These are phyloP conservation scores for Euthynnus affinis DNA, from an alignment of 2,797 vertebrate genomes.

Conservation along the genomic window DNA sequence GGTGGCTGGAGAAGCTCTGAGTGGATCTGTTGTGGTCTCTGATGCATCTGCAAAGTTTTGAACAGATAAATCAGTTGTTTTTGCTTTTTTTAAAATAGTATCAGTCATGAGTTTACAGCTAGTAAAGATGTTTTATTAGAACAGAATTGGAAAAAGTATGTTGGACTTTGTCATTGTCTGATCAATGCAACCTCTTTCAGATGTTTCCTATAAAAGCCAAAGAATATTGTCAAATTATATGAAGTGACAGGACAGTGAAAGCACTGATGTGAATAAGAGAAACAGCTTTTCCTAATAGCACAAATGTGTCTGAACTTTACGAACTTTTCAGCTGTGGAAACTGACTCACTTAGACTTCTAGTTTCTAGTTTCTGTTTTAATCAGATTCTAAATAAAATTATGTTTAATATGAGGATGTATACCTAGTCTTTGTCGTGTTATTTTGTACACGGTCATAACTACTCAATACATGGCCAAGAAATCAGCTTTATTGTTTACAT, in stretches of 20 bases:
- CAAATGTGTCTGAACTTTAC: too few species aligned
- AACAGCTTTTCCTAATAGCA: too few species aligned
- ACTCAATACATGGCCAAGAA: neutral
- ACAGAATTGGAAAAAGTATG: neutral
- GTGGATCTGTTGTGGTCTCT: constrained; percentile 16
- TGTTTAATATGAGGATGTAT: neutral
- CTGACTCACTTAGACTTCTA: too few species aligned
- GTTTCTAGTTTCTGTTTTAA: too few species aligned
- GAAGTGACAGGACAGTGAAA: too few species aligned
- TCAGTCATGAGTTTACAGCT: neutral
- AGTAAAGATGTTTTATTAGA: neutral
- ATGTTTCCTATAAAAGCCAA: neutral
- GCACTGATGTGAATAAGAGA: too few species aligned
- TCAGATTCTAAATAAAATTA: neutral
- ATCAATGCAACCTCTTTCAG: neutral
- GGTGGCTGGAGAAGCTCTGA: constrained; percentile 21
- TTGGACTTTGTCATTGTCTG: neutral
- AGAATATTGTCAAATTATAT: too few species aligned
- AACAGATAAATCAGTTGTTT: constrained; percentile 19
- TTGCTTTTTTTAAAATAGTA: neutral
- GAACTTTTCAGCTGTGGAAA: too few species aligned
- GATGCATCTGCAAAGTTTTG: neutral
- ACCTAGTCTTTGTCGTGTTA: neutral
- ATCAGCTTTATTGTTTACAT: neutral
- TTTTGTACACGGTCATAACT: neutral